These are phyloP conservation scores for Ictalurus punctatus DNA, from an alignment of 2,113 vertebrate genomes.

Conservation along the genomic window DNA sequence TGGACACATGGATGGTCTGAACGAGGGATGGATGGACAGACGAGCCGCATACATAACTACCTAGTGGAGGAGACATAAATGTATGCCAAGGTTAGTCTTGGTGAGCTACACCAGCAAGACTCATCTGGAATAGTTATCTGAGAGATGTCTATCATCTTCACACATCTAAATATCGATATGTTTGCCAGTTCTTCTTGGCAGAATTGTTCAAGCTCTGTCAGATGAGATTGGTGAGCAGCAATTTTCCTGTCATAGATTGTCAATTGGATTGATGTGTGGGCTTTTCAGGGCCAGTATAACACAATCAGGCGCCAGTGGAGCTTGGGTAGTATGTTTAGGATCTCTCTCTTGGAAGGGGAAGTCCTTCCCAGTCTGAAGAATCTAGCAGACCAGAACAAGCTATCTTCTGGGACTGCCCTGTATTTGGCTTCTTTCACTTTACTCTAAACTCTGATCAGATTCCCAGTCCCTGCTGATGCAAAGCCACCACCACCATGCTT, in stretches of 20 bases:
- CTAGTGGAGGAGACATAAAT: neutral
- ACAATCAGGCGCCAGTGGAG: neutral
- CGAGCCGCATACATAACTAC: no score
- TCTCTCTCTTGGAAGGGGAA: neutral
- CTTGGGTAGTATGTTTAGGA: neutral
- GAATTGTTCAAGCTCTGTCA: neutral
- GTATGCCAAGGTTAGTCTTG: neutral
- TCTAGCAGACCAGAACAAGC: neutral
- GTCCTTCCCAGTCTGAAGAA: neutral
- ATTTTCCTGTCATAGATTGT: neutral
- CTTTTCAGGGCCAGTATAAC: neutral
- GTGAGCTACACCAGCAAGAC: neutral
- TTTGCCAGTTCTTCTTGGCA: neutral
- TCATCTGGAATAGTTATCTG: neutral
- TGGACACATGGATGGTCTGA: neutral
- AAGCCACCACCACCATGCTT: neutral
- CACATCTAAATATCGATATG: neutral
- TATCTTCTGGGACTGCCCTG: neutral
- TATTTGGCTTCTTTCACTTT: neutral
- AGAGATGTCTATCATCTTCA: neutral
- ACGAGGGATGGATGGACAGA: no score
- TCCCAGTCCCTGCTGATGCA: neutral
- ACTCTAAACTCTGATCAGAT: neutral
- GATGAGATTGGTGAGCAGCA: neutral
- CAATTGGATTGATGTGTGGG: neutral